Base-by-base conservation (phyloP, 2,797 vertebrate genomes). In the Lindbergichthys nudifrons region DNA sequence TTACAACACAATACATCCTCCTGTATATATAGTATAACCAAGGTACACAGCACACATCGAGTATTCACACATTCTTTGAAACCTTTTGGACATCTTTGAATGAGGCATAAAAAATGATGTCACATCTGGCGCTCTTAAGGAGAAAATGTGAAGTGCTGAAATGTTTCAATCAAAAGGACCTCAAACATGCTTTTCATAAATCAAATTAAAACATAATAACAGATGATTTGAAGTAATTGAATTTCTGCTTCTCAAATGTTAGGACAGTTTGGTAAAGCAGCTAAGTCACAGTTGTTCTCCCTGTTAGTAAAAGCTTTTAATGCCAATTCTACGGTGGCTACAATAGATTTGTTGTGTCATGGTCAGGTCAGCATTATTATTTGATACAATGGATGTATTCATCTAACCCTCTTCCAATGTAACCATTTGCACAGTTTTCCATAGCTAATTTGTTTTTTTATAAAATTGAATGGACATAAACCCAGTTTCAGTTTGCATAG, bases 131-230 rank as follows among this genome's bases (percentile, higher is more conserved):
- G 12, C 13, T 53, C 12, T 39, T 65, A 69, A 60, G 39, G 58
- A 12, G 26, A 45, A 71, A n/a, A 32, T 47, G 18, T 42, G 2
- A 41, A 45, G 41, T 16, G 41, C 48, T 76, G 54, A 62, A 48
- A 61, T 68, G 15, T 36, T 58, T 72, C 16, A 75, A 56, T 63
- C 5, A 4, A 16, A 39, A 56, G 56, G n/a, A 70, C 53, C 54
- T 71, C 26, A 68, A 36, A 13, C 10, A 23, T 21, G 50, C 51
- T 65, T 63, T 26, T 67, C 62, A 63, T 45, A 56, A 19, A 62
- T 64, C n/a, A 64, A 53, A 61, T 50, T 47, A 65, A 73, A 15
- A 50, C 9, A 5, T 46, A 39, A 53, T 62, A 41, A 58, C 13
- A 54, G n/a, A 26, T 15, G 18, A 15, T 67, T 46, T 61, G 12